phyloP scores from a whole-genome alignment of 2,797 vertebrate species.

The Paratrypauchen microcephalus region DNA sequence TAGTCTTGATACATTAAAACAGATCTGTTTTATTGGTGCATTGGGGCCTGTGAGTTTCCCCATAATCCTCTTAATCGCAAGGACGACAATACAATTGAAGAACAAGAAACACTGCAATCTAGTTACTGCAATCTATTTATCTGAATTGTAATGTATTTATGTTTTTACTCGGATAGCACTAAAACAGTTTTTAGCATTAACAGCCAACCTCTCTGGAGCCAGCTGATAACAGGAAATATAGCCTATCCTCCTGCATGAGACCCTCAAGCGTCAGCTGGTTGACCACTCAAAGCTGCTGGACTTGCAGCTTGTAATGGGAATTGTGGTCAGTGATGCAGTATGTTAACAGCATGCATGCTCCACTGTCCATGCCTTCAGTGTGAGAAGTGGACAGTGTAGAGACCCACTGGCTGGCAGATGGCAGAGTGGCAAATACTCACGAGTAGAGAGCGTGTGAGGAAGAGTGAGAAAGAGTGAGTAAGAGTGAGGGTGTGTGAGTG shows the following conservation, averaged over 20 bases:
- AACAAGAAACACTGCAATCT: too few species aligned
- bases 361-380: not conserved
- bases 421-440: slow-evolving; percentile 27
- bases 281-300: slow-evolving; percentile 1
- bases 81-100: not conserved
- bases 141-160: not conserved
- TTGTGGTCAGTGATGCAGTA: slow-evolving; percentile 5
- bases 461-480: slow-evolving; percentile 5
- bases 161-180: not conserved
- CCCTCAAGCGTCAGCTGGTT: not conserved
- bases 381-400: slow-evolving; percentile 9
- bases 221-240: not conserved
- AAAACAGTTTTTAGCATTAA: not conserved
- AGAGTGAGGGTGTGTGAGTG: not conserved
- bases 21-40: too few species aligned
- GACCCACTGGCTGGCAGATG: slow-evolving; percentile 32
- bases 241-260: not conserved
- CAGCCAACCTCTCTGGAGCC: not conserved
- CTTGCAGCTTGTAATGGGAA: not conserved
- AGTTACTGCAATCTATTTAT: not conserved
- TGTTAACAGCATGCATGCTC: not conserved
- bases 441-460: slow-evolving; percentile 24
- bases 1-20: too few species aligned
- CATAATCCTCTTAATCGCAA: not conserved
- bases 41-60: not conserved